Evolutionary conservation across 1,140 invertebrate species (phyloP).

Genomic region (Pseudomyrmex sp.): DNA sequence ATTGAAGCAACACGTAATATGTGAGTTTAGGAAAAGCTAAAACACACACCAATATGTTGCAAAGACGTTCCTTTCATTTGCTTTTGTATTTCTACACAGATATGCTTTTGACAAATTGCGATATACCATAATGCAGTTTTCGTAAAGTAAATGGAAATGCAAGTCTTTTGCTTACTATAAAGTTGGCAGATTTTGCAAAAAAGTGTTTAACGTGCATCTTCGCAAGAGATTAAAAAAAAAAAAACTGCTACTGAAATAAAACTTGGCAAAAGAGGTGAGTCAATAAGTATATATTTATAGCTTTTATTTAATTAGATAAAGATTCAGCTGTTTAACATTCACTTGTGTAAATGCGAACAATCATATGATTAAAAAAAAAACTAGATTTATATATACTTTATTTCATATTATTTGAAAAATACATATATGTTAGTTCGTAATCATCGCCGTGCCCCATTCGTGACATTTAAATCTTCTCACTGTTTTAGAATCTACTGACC

Average conservation of each 20-base stretch:
- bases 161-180: conserved; percentile 58
- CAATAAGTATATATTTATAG: neutral
- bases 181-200: neutral
- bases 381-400: neutral
- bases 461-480: conserved; percentile 79
- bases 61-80: neutral
- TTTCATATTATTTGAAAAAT: conserved; percentile 16
- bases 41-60: neutral
- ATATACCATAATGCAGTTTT: conserved; percentile 69
- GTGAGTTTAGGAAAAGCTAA: conserved; percentile 55
- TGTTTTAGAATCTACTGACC: conserved; percentile 38
- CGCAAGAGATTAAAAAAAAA: neutral
- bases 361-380: conserved; percentile 11
- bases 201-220: conserved; percentile 27
- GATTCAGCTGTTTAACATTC: neutral
- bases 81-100: conserved; percentile 58
- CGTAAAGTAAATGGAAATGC: conserved; percentile 56
- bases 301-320: neutral
- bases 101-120: conserved; percentile 70
- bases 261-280: neutral
- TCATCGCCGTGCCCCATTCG: conserved; percentile 78
- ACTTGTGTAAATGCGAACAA: neutral
- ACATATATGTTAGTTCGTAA: conserved; percentile 40
- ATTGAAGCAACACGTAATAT: conserved; percentile 74
- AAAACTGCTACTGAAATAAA: neutral